Conservation (phyloP, 1,140 invertebrate species). For the Drosophila tsacasi region DNA sequence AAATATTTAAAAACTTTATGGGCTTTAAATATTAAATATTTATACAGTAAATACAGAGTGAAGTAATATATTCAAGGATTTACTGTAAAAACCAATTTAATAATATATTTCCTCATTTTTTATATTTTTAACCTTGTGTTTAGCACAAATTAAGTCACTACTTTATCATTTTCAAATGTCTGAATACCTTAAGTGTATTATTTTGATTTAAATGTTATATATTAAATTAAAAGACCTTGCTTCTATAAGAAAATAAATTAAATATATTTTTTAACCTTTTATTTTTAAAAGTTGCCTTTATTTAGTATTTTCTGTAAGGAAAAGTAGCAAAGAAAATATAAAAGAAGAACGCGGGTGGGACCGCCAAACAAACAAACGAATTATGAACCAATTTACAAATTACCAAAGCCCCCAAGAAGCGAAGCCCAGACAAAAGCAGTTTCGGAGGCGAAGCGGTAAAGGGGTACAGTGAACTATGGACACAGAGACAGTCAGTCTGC, state of each 20-base stretch:
- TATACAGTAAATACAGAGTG: too few relatives aligned
- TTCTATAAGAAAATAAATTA: too few relatives aligned
- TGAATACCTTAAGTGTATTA: not conserved
- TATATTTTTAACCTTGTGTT: too few relatives aligned
- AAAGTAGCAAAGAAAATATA: slow-evolving; percentile 26
- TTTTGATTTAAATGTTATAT: not conserved
- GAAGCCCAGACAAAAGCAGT: slow-evolving; percentile 26
- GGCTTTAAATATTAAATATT: too few relatives aligned
- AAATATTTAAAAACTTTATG: too few relatives aligned
- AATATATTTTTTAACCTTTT: not conserved
- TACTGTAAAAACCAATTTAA: too few relatives aligned
- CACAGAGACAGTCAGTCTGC: slow-evolving; percentile 20
- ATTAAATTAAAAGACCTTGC: too few relatives aligned
- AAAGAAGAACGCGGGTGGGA: slow-evolving; percentile 32
- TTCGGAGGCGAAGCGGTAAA: not conserved
- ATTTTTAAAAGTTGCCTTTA: not conserved
- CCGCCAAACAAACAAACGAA: slow-evolving; percentile 66
- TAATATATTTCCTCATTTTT: too few relatives aligned
- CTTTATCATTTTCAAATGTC: not conserved
- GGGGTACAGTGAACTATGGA: slow-evolving; percentile 31
- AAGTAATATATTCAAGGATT: too few relatives aligned
- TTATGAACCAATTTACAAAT: slow-evolving; percentile 84
- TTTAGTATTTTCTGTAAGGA: not conserved
- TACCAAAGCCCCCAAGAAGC: slow-evolving; percentile 54
- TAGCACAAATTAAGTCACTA: too few relatives aligned